A percentile compares a stretch with the other conserved stretches of the same genome.
Evolutionary conservation across 2,113 vertebrate genomes (phyloP).

Genomic region (Cettia cetti): DNA sequence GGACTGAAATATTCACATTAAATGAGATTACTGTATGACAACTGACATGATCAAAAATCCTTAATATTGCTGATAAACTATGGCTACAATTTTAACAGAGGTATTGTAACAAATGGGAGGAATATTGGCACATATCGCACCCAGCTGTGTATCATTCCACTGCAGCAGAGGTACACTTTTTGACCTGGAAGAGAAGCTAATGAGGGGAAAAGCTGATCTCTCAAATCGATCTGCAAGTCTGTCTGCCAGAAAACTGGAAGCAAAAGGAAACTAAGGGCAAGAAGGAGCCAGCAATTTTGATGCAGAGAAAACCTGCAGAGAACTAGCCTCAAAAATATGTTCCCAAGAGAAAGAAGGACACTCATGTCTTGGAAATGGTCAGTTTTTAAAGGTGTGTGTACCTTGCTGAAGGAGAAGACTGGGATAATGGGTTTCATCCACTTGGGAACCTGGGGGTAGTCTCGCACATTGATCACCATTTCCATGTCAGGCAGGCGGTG

Average conservation of each 20-base stretch:
- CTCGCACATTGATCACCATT: constrained; percentile 93
- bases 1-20: neutral
- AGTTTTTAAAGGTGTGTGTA: constrained; percentile 40
- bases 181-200: constrained; percentile 8
- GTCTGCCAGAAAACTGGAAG: neutral
- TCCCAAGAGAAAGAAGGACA: neutral
- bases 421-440: constrained; percentile 88
- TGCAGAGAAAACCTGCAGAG: neutral
- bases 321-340: neutral
- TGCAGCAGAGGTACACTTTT: neutral
- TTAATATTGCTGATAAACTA: neutral
- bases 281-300: neutral
- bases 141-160: neutral
- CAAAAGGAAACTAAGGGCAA: neutral
- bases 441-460: constrained; percentile 91
- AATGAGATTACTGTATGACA: neutral
- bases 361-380: neutral
- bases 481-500: constrained; percentile 88
- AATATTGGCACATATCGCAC: neutral
- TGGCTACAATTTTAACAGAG: neutral
- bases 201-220: neutral
- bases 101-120: neutral
- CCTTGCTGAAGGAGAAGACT: constrained; percentile 98
- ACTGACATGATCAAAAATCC: neutral
- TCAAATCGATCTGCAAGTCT: neutral